These are phyloP conservation scores for Scelioninae gen. 1 DNA, from an alignment of 2,888 invertebrate species.

Conservation along the genomic window DNA sequence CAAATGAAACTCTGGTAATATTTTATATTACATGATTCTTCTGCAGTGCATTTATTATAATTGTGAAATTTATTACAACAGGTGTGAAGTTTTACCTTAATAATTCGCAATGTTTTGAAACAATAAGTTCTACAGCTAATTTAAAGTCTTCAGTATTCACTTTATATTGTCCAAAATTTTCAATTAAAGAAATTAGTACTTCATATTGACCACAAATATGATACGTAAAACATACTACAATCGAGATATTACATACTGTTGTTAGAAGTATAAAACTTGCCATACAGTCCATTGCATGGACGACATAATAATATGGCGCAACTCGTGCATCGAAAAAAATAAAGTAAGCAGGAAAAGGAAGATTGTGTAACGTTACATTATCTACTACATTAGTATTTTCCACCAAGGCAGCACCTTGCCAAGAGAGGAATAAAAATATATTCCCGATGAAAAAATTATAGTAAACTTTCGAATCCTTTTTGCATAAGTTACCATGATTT, in stretches of 20 bases:
- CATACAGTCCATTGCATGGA: background rate
- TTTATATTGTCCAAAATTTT: background rate
- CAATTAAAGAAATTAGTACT: background rate
- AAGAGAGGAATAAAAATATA: slow-evolving; percentile 11
- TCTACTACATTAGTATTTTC: background rate
- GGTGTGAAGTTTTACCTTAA: too few species aligned
- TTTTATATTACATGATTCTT: too few species aligned
- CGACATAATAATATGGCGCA: slow-evolving; percentile 28
- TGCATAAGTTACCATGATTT: slow-evolving; percentile 27
- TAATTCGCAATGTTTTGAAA: too few species aligned
- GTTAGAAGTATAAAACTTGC: background rate
- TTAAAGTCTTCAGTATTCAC: background rate
- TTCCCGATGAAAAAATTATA: background rate
- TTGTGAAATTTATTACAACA: too few species aligned
- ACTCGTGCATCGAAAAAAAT: slow-evolving; percentile 24
- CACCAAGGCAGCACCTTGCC: slow-evolving; percentile 18
- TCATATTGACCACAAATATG: slow-evolving; percentile 43
- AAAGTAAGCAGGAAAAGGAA: slow-evolving; percentile 26
- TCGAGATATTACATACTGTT: slow-evolving; percentile 17
- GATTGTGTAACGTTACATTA: slow-evolving; percentile 31
- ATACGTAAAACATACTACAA: background rate
- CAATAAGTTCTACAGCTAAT: background rate
- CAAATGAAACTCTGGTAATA: too few species aligned
- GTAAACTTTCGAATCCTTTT: background rate
- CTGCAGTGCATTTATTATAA: too few species aligned